phyloP scores from a whole-genome alignment of 2,113 vertebrate species.

The Cyphomyrus discorhynchus region DNA sequence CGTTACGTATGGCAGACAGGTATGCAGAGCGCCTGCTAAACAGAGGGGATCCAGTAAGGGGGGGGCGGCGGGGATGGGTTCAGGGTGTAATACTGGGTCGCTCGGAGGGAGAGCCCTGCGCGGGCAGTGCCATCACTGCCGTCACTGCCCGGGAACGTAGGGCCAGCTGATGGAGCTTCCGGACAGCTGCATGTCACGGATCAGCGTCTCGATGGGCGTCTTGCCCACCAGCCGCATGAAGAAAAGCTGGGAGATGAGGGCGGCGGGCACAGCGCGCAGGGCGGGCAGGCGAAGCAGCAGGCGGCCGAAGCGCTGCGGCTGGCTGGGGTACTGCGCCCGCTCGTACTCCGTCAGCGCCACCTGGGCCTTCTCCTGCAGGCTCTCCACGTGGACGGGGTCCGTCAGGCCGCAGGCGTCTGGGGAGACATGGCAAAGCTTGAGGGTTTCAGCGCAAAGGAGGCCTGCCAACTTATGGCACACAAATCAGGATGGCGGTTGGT shows the following conservation, averaged over 20 bases:
- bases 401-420: constrained; percentile 87
- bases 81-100: neutral
- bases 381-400: constrained; percentile 82
- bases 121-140: constrained; percentile 57
- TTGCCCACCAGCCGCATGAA: constrained; percentile 95
- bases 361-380: constrained; percentile 90
- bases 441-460: neutral
- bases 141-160: constrained; percentile 75
- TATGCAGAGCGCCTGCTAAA: neutral
- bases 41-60: neutral
- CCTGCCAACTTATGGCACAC: neutral
- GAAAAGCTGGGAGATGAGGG: constrained; percentile 92
- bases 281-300: constrained; percentile 85
- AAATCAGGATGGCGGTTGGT: neutral
- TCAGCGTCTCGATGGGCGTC: constrained; percentile 89
- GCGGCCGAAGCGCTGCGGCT: constrained; percentile 86
- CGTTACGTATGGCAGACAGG: neutral
- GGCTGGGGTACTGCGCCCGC: constrained; percentile 78
- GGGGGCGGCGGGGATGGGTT: neutral
- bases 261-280: constrained; percentile 79
- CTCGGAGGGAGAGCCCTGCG: neutral
- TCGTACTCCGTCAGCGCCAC: constrained; percentile 88
- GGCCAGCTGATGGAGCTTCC: constrained; percentile 94
- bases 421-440: constrained; percentile 26
- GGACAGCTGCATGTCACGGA: constrained; percentile 93